phyloP scores from a whole-genome alignment of 2,888 invertebrate genomes.

The Dryomyza anilis region DNA sequence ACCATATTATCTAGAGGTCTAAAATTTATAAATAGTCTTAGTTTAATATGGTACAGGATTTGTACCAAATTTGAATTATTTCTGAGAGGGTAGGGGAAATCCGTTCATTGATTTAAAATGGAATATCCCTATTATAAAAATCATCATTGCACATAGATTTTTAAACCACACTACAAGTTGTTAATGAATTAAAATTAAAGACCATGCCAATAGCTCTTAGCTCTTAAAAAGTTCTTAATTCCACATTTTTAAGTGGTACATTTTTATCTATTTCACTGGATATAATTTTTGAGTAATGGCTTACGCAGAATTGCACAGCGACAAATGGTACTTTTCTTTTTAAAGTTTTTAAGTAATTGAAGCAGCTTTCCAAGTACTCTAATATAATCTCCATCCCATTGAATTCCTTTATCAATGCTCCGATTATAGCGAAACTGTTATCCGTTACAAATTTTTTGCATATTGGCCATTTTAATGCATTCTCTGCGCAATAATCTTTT shows the following conservation, averaged over 20 bases:
- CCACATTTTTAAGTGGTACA: neutral
- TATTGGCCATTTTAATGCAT: neutral
- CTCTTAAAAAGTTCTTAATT: neutral
- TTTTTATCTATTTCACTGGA: neutral
- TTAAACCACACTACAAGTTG: too few species aligned
- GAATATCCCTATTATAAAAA: too few species aligned
- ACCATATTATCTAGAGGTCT: too few species aligned
- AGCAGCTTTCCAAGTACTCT: neutral
- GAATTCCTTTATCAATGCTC: neutral
- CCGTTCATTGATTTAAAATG: too few species aligned
- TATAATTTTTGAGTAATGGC: neutral
- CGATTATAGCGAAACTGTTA: conserved; percentile 1
- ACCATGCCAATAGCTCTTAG: neutral
- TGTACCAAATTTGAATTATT: too few species aligned
- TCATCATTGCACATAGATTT: too few species aligned
- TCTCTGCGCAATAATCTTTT: neutral
- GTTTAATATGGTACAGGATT: too few species aligned
- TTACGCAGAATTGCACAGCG: neutral
- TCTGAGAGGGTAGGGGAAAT: too few species aligned
- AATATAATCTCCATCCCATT: neutral
- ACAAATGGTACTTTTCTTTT: neutral
- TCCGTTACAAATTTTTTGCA: neutral
- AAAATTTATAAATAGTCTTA: too few species aligned
- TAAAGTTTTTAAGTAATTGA: neutral
- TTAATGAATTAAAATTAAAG: neutral